phyloP scores from a whole-genome alignment of 2,113 vertebrate species.

The Pelecanoides urinatrix region DNA sequence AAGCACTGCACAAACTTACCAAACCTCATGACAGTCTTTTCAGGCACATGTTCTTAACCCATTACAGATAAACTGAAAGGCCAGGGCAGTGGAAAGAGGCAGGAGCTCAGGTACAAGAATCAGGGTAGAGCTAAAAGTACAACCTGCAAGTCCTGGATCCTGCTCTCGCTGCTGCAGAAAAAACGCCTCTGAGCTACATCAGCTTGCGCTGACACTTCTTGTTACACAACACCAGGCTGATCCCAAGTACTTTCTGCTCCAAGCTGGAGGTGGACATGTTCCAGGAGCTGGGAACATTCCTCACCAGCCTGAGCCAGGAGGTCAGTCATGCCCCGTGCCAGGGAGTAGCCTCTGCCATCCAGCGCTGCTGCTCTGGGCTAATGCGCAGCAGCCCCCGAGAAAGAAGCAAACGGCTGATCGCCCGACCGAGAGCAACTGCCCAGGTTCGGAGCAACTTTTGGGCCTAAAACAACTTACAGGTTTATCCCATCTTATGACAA shows the following conservation, averaged over 20 bases:
- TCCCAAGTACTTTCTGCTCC: not conserved
- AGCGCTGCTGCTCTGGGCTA: not conserved
- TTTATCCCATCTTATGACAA: not conserved
- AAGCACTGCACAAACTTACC: not conserved
- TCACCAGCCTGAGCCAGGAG: not conserved
- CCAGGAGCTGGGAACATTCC: not conserved
- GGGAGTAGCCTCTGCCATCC: not conserved
- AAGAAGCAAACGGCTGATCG: not conserved
- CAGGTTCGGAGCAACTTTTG: not conserved
- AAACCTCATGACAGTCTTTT: not conserved
- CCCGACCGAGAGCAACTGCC: not conserved
- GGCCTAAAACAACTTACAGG: not conserved
- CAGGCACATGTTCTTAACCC: not conserved
- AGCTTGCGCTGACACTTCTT: not conserved
- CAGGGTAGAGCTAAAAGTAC: not conserved
- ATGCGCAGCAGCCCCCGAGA: accelerated
- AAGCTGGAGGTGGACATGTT: not conserved
- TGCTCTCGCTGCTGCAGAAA: not conserved
- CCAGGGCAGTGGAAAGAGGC: not conserved
- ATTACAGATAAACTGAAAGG: not conserved
- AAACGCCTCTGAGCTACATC: not conserved
- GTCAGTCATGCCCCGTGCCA: not conserved
- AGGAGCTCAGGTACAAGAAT: not conserved
- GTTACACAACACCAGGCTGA: not conserved
- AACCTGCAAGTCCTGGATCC: not conserved